Percentiles rank a stretch among this genome's conserved stretches.
These are phyloP conservation scores for Psilopogon haemacephalus DNA, from an alignment of 2,113 vertebrate species.

Conservation along the genomic window DNA sequence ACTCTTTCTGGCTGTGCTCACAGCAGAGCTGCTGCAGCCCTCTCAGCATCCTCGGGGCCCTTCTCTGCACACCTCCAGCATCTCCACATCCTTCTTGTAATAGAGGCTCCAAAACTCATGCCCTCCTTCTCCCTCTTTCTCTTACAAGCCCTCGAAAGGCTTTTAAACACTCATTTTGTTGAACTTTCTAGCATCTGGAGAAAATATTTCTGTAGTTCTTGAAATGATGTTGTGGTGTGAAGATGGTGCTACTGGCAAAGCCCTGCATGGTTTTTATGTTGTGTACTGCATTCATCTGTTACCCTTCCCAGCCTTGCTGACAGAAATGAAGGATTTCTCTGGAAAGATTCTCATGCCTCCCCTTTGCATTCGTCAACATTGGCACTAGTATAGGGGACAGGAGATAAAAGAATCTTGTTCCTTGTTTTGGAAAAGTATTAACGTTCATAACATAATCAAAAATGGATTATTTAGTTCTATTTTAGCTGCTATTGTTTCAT, in stretches of 20 bases:
- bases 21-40: too few species aligned
- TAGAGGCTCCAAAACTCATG: too few species aligned
- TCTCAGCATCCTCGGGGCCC: too few species aligned
- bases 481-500: slow-evolving; percentile 16
- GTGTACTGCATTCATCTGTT: fast-evolving
- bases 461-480: slow-evolving; percentile 12
- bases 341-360: background rate
- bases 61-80: too few species aligned
- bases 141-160: background rate
- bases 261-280: background rate
- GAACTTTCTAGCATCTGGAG: background rate
- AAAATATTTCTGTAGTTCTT: background rate
- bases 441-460: background rate
- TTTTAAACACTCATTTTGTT: background rate
- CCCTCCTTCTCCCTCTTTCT: background rate
- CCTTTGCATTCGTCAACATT: background rate
- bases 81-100: too few species aligned
- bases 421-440: slow-evolving; percentile 8
- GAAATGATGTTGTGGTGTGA: background rate
- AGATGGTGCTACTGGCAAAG: background rate
- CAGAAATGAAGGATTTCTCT: background rate
- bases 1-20: too few species aligned
- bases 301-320: background rate
- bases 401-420: slow-evolving; percentile 45
- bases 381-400: background rate